A percentile compares a stretch with the other conserved stretches of the same genome.
Conservation (phyloP, 2,797 vertebrate genomes). For the Falco rusticolus region DNA sequence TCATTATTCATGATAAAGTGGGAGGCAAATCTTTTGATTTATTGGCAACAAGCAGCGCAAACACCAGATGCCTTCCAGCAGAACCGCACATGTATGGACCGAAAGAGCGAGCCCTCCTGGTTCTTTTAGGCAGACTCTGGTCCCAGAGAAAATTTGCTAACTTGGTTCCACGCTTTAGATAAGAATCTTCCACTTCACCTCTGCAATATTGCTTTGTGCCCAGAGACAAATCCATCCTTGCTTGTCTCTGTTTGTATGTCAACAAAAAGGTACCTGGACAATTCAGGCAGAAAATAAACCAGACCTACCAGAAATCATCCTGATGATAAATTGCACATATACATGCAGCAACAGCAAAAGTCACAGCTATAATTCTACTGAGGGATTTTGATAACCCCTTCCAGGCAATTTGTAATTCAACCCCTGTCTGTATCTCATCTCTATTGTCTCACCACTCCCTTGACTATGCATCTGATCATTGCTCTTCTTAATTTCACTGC, state of each 20-base stretch:
- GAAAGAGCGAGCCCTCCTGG: neutral
- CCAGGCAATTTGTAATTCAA: slow-evolving; percentile 9
- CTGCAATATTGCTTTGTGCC: neutral
- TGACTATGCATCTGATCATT: neutral
- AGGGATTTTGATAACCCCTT: slow-evolving; percentile 19
- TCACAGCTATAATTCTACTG: neutral
- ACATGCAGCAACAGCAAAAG: neutral
- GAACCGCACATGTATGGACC: neutral
- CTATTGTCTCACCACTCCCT: neutral
- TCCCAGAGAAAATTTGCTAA: neutral
- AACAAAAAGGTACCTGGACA: neutral
- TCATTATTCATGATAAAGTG: slow-evolving; percentile 21
- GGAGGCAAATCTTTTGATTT: slow-evolving; percentile 52
- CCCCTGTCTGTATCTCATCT: neutral
- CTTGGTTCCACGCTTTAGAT: fast-evolving
- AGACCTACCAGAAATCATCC: neutral
- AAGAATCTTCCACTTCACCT: neutral
- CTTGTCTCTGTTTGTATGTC: neutral
- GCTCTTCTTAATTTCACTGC: neutral
- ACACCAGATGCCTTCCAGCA: slow-evolving; percentile 36
- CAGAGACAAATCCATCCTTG: neutral
- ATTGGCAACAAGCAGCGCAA: slow-evolving; percentile 20
- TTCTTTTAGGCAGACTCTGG: neutral
- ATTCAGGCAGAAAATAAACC: neutral
- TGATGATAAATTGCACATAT: neutral